These are phyloP conservation scores for Myopa tessellatipennis DNA, from an alignment of 2,888 invertebrate species.

Conservation along the genomic window DNA sequence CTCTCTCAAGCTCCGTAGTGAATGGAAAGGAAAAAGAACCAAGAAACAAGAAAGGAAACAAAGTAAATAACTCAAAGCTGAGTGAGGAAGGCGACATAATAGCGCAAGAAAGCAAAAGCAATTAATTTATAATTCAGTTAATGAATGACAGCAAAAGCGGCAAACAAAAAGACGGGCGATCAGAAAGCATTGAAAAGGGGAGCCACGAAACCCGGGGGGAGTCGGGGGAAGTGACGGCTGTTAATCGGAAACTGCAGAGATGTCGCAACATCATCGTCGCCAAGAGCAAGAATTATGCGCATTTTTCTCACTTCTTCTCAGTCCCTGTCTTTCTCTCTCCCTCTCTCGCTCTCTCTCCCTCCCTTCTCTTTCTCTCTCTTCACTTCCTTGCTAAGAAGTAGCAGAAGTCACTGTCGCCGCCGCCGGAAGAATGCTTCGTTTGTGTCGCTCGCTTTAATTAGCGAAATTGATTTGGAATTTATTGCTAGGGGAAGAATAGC, in stretches of 20 bases:
- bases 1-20: neutral
- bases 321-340: neutral
- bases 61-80: neutral
- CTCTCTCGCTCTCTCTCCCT: neutral
- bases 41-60: too few species aligned
- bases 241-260: neutral
- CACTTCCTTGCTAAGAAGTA: neutral
- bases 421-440: slow-evolving; percentile 12
- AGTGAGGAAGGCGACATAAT: neutral
- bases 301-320: neutral
- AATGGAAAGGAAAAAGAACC: neutral
- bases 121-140: slow-evolving; percentile 8
- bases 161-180: neutral
- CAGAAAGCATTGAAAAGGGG: neutral
- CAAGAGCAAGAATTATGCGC: slow-evolving; percentile 41
- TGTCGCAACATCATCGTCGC: slow-evolving; percentile 19
- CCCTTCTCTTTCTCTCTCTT: too few species aligned
- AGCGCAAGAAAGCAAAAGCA: neutral
- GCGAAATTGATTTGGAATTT: slow-evolving; percentile 64
- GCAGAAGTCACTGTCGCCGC: neutral
- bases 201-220: neutral
- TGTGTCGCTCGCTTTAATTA: slow-evolving; percentile 54
- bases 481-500: slow-evolving; percentile 56
- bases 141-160: neutral
- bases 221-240: neutral